phyloP scores from a whole-genome alignment of 2,797 vertebrate genomes.

The Ctenopoma kingsleyae region DNA sequence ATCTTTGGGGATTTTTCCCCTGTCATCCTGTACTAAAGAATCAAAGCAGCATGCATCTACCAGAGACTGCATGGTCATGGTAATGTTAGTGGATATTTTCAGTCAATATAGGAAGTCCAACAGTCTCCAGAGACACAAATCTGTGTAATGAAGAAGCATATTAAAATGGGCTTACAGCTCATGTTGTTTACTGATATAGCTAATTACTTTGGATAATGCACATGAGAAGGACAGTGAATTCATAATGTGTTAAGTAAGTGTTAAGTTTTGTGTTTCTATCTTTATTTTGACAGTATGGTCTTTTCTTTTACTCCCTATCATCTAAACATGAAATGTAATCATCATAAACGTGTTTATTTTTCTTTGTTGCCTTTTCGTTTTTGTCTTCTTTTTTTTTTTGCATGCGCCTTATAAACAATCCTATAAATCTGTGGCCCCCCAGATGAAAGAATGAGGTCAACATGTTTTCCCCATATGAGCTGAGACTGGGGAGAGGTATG shows the following conservation, averaged over 20 bases:
- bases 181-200: conserved; percentile 24
- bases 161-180: conserved; percentile 27
- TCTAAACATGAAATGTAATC: background rate
- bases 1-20: background rate
- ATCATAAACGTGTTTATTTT: background rate
- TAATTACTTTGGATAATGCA: conserved; percentile 25
- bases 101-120: conserved; percentile 28
- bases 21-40: background rate
- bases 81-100: conserved; percentile 41
- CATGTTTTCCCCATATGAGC: conserved; percentile 61
- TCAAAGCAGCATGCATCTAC: background rate
- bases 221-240: background rate
- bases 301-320: conserved; percentile 4
- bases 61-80: conserved; percentile 33
- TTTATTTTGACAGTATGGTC: background rate
- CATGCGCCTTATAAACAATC: conserved; percentile 51
- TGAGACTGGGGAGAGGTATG: conserved; percentile 41
- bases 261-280: background rate
- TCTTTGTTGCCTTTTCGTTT: conserved; percentile 9
- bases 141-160: conserved; percentile 2
- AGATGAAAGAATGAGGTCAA: conserved; percentile 80
- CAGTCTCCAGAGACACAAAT: conserved; percentile 3
- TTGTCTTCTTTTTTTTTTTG: conserved; percentile 23
- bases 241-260: too few relatives aligned
- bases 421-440: conserved; percentile 53